phyloP scores from a whole-genome alignment of 2,113 vertebrate genomes.

The Tenebrosternarchus preto region DNA sequence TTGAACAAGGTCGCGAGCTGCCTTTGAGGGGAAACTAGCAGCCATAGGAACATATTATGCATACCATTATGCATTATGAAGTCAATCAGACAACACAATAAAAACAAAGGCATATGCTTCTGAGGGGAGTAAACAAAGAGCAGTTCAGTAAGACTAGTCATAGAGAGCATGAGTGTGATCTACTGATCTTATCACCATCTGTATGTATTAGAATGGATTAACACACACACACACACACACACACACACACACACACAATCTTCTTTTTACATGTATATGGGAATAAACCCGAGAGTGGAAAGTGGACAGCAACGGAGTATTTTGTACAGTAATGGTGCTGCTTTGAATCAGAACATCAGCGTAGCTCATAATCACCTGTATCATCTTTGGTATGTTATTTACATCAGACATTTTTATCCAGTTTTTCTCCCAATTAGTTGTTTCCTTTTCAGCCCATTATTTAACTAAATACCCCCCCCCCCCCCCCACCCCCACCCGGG shows the following conservation, averaged over 20 bases:
- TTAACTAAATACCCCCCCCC: too few species aligned
- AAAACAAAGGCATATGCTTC: conserved; percentile 17
- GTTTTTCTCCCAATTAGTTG: too few species aligned
- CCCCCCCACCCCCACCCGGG: too few species aligned
- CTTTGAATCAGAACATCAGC: not conserved
- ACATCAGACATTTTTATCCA: not conserved
- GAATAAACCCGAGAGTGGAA: not conserved
- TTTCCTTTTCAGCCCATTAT: too few species aligned
- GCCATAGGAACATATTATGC: conserved; percentile 1
- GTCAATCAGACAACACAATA: conserved; percentile 28
- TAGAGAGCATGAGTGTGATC: not conserved
- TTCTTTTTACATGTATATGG: conserved; percentile 24
- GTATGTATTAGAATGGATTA: conserved; percentile 28
- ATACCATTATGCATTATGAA: conserved; percentile 27
- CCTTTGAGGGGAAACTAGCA: conserved; percentile 1
- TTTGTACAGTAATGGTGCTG: not conserved
- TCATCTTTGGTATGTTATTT: not conserved
- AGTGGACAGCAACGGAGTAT: not conserved
- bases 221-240: not conserved
- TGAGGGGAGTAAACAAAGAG: conserved; percentile 5
- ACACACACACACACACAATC: not conserved
- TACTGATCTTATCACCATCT: conserved; percentile 34
- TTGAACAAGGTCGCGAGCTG: conserved; percentile 16
- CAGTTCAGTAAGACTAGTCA: not conserved
- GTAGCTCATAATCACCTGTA: not conserved